Base-by-base conservation (phyloP, 2,888 invertebrate genomes). In the Melanargia galathea region DNA sequence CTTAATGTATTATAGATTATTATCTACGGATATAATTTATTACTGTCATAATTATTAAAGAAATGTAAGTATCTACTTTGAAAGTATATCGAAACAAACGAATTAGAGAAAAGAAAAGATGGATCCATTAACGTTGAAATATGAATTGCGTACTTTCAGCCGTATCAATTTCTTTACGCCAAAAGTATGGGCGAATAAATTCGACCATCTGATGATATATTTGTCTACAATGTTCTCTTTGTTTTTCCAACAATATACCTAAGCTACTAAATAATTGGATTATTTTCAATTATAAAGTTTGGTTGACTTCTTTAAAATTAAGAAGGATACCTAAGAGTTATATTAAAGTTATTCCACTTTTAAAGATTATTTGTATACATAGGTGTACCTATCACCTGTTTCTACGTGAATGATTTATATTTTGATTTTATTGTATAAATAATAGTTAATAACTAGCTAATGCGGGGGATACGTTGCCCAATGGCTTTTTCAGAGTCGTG, bases 201-300 rank as follows among this genome's bases (percentile, higher is more conserved):
- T 70, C 66, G 60, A 70, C 70, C 66, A 66, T 66, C 61, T 54
- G 63, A 49, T 60, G 54, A 68, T 77, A 78, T 81, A 83, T 86
- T 78, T 75, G 80, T 84, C 81, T 86, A 78, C 79, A 74, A 79
- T 71, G 70, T 73, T 71, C 69, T 75, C 75, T 81, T 85, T 82
- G 83, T 84, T 78, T 76, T 71, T 65, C 69, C 68, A 75, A 75
- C 73, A 75, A 75, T 74, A 74, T 8, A 3, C n/a, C 7, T 24
- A 51, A 11, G 18, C 8, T 30, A 26, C n/a, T n/a, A n/a, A n/a
- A n/a, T 65, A 70, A 67, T 67, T 64, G 76, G 71, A 79, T 79
- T 80, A 76, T 78, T 65, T 72, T 68, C 64, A 62, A 60, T 72
- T 67, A 66, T 64, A 71, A 71, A 71, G 70, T 67, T 73, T 73